Evolutionary conservation across 2,888 invertebrate species (phyloP), one percentile per base, ranked within the genome.

Genomic region (Limnephilus auricula): DNA sequence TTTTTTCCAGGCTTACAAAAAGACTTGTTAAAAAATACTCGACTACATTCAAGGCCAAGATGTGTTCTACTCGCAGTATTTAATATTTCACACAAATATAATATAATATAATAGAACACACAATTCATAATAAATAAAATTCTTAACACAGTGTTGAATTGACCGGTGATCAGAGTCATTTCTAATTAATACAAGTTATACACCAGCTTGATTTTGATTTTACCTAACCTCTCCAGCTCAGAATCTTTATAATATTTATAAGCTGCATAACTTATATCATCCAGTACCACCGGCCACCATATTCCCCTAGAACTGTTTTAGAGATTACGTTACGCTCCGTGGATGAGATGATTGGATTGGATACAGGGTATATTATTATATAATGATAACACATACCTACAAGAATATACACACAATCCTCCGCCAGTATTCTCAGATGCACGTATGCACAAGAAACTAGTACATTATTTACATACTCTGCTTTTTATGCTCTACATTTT

Each of bases 291-390:
- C 10, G 40, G 84, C 3, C 18, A 84, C 37, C n/a, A 40, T 84
- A 15, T 37, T 84, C 84, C 37, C 3, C 31, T 37, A n/a, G n/a
- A 84, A 37, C 31, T 84, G 87, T 31, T 79, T 88, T 79, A 34
- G 78, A 88, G 65, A 88, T 88, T 78, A 30, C 34, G 87, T 78
- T 88, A 88, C 87, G 78, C 87, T 65, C 37, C 79, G 31, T 32
- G 78, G 87, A 88, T 78, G 87, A 65, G 87, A 88, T 88, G 87
- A 78, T 88, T 79, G 87, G 87, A 88, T 88, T 79, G 37, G 78
- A 34, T n/a, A 79, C 32, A 79, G 87, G 34, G 87, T 88, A 88
- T 37, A 78, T 78, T 78, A n/a, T 65, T 65, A 65, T n/a, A 9
- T 25, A 25, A 65, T 25, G 25, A 65, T 65, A 65, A 25, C 65